Conservation (phyloP, 2,113 vertebrate genomes). For the Nyctereutes procyonoides region DNA sequence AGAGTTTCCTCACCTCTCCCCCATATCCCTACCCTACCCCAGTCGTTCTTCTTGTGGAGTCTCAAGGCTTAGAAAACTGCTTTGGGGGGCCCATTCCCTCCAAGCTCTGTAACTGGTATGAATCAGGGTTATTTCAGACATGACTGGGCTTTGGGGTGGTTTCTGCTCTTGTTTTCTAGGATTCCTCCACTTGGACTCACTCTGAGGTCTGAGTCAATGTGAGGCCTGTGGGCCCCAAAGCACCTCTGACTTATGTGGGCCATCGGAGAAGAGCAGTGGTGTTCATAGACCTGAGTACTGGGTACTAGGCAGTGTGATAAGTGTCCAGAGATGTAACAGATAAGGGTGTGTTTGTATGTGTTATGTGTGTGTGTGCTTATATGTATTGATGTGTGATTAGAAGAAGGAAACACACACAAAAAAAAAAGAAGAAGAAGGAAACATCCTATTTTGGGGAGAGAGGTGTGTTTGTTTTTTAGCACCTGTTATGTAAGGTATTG, state of each 20-base stretch:
- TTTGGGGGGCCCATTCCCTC: background rate
- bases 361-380: background rate
- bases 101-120: background rate
- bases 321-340: background rate
- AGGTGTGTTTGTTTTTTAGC: background rate
- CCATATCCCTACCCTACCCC: background rate
- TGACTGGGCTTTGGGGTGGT: background rate
- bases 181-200: background rate
- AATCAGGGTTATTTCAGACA: conserved; percentile 10
- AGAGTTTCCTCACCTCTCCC: background rate
- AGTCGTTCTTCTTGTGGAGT: background rate
- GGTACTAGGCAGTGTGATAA: background rate
- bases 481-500: background rate
- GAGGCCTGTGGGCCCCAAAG: background rate
- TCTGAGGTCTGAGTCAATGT: background rate
- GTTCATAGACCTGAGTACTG: background rate
- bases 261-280: background rate
- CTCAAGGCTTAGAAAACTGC: conserved; percentile 25
- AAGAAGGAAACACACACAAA: background rate
- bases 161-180: conserved; percentile 13
- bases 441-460: background rate
- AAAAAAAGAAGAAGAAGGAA: background rate
- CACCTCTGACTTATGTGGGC: background rate
- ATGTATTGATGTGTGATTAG: background rate
- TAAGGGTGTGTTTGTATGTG: background rate